Evolutionary conservation across 2,888 invertebrate genomes (phyloP), one percentile per base, ranked within the genome.

Genomic region (Neoascia interrupta): DNA sequence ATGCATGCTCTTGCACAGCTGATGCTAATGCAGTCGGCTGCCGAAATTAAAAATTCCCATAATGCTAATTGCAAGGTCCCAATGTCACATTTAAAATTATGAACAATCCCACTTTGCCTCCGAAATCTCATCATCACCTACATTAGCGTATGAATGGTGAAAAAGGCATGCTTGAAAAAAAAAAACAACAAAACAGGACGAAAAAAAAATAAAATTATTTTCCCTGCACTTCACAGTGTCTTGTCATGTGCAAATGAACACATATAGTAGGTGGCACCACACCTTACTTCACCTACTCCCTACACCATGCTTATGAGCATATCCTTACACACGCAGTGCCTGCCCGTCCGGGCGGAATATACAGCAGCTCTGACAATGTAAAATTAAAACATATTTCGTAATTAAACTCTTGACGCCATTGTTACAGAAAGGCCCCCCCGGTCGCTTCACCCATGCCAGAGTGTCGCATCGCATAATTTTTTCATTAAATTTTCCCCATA

Each of bases 31-130:
- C 76, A 72, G 60, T 54, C 66, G 64, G 64, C 58, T 49, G 76
- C 64, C 72, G 47, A 76, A 79, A 79, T 79, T 73, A 79, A 68
- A 79, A 73, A 85, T 86, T 85, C 82, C 86, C 86, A 86, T 86
- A 86, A 86, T 87, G 86, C 87, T 86, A 86, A 87, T 86, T 86
- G 87, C 86, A 86, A 87, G 85, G 86, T 86, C 86, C 87, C 87
- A 86, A 87, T 86, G 87, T 87, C 85, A 87, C 86, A 72, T 72
- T 72, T 66, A 76, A 76, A 76, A 72, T 76, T 72, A 79, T 73
- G 73, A 79, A 73, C 31, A 66, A 61, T 34, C 28, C 53, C 39
- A 47, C 31, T 51, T 47, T 37, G 49, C 66, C 68, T 56, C 37
- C 47, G 11, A 60, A 73, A 68, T 51, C 56, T 56, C 61, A 73